phyloP scores from a whole-genome alignment of 2,113 vertebrate species.

The Ceuthmochares aereus region DNA sequence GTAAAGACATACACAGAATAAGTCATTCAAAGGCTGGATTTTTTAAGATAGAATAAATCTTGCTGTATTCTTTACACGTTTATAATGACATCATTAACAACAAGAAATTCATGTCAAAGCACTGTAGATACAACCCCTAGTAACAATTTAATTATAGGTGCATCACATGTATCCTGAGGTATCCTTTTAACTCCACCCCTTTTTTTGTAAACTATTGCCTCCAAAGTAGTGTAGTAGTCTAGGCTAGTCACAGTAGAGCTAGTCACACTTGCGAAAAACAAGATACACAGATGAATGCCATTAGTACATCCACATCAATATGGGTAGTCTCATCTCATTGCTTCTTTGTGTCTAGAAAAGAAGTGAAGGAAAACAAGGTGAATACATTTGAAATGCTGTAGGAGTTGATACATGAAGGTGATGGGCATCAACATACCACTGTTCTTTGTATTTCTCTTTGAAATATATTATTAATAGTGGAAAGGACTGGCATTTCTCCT shows the following conservation, averaged over 20 bases:
- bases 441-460: background rate
- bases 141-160: background rate
- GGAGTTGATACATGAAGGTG: background rate
- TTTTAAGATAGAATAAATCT: background rate
- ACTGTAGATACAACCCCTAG: background rate
- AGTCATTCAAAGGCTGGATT: background rate
- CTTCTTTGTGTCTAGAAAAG: background rate
- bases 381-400: background rate
- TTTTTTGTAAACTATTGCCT: background rate
- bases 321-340: background rate
- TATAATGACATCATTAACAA: background rate
- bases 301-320: background rate
- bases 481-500: background rate
- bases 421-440: background rate
- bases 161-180: background rate
- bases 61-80: background rate
- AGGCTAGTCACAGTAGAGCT: background rate
- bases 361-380: background rate
- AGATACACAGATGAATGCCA: background rate
- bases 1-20: background rate
- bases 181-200: background rate
- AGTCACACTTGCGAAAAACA: background rate
- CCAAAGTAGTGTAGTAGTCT: background rate
- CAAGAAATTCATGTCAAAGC: background rate
- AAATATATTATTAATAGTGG: background rate